Evolutionary conservation across 2,797 vertebrate genomes (phyloP), one percentile per base, ranked within the genome.

Genomic region (Echiichthys vipera): DNA sequence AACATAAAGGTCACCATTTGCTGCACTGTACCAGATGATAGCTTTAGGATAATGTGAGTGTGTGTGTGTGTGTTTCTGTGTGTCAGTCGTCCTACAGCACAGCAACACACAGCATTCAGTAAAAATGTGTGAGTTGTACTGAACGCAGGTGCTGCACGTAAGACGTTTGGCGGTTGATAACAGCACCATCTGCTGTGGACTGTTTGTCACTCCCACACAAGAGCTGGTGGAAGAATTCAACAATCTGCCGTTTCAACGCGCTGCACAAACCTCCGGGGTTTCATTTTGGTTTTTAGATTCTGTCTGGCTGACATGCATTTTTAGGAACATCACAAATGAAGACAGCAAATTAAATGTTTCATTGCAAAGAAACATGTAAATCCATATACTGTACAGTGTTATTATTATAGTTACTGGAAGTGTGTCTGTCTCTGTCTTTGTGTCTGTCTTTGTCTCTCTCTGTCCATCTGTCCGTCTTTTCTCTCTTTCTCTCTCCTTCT

Each of bases 171-270:
- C 10, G n/a, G 64, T 45, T 29, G 68, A 58, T 68, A 73, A 87
- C 68, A 84, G 89, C 84, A 59, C 88, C 89, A 88, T 84, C 87
- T 91, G 86, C 88, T 89, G 89, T 65, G 63, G 47, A 57, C 51
- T 32, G 69, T 29, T 50, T 67, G 50, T 65, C 49, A 62, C 88
- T 85, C 88, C 79, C 74, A 81, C 83, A 74, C 71, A 78, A 12
- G 51, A 65, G 68, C 80, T 83, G 77, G 43, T 57, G 22, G 37
- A 71, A 5, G 32, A 54, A 57, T 59, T 49, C 22, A 61, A 34
- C n/a, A 59, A 55, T 63, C 57, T 54, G 57, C 39, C 7, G 22
- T 32, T 74, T 61, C 0, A 10, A 68, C 14, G 13, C 12, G 2
- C 66, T 27, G 37, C 49, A 45, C 24, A 24, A 7, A 13, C 4